These are phyloP conservation scores for Pempheris klunzingeri DNA, from an alignment of 2,797 vertebrate genomes.

Conservation along the genomic window DNA sequence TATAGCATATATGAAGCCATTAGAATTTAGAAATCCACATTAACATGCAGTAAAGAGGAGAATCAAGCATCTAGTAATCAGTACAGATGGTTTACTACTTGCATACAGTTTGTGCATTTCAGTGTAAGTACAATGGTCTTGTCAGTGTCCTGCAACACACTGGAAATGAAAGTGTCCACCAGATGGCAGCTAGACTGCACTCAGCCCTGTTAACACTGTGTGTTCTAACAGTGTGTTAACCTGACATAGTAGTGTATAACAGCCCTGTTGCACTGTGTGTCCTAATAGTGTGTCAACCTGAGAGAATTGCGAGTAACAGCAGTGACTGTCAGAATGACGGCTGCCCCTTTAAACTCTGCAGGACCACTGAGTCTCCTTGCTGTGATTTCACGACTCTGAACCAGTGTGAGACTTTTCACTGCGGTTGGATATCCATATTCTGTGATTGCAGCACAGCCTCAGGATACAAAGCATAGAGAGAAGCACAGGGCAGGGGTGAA, in stretches of 20 bases:
- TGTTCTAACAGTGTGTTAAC: conserved; percentile 29
- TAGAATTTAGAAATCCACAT: not conserved
- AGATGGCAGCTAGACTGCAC: conserved; percentile 49
- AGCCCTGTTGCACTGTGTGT: conserved; percentile 13
- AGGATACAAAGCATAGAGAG: conserved; percentile 51
- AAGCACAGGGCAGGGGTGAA: conserved; percentile 52
- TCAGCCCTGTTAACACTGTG: not conserved
- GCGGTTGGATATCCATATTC: conserved; percentile 58
- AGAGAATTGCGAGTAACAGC: conserved; percentile 34
- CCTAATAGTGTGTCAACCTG: conserved; percentile 37
- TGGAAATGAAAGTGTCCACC: conserved; percentile 38
- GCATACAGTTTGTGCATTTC: not conserved
- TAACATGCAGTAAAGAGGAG: not conserved
- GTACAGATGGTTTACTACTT: not conserved
- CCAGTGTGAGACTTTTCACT: conserved; percentile 59
- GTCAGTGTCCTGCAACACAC: not conserved
- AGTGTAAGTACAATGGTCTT: not conserved
- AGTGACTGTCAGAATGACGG: conserved; percentile 31
- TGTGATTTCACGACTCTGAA: conserved; percentile 54
- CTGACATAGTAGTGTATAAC: conserved; percentile 35
- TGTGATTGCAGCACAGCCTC: conserved; percentile 63
- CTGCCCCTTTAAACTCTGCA: conserved; percentile 68
- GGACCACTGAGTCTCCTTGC: conserved; percentile 58
- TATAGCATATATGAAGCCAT: not conserved
- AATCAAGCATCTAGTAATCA: not conserved